phyloP scores from a whole-genome alignment of 2,797 vertebrate species.

The Mycteria americana region DNA sequence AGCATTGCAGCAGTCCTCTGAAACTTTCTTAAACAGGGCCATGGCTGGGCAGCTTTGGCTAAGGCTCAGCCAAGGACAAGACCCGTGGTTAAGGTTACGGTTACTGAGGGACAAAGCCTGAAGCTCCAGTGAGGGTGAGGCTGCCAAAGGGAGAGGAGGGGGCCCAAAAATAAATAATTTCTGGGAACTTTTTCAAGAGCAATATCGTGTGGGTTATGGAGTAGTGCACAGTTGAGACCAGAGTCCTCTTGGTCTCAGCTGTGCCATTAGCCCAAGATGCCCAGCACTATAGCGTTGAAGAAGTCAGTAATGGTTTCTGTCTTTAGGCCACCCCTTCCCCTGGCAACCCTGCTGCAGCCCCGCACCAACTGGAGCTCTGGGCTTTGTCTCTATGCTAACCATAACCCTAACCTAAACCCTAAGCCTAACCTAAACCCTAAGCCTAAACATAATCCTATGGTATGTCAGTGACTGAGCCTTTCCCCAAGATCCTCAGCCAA shows the following conservation, averaged over 20 bases:
- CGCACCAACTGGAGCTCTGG: not conserved
- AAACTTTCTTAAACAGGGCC: not conserved
- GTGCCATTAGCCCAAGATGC: not conserved
- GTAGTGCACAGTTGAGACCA: not conserved
- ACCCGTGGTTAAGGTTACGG: not conserved
- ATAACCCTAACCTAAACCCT: not conserved
- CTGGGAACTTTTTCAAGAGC: not conserved
- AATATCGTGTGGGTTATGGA: not conserved
- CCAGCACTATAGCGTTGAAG: not conserved
- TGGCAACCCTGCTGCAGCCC: not conserved
- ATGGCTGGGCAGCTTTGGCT: not conserved
- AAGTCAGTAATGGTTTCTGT: not conserved
- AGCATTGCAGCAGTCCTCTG: not conserved
- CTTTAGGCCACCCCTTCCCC: not conserved
- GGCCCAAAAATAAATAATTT: not conserved
- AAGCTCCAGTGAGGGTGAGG: not conserved
- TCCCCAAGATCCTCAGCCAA: not conserved
- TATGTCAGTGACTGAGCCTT: not conserved
- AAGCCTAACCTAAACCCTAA: not conserved
- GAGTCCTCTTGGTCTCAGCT: not conserved
- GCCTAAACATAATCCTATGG: not conserved
- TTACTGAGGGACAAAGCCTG: not conserved
- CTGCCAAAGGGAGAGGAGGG: not conserved
- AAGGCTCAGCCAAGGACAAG: not conserved
- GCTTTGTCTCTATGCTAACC: not conserved